A percentile compares a stretch with the other conserved stretches of the same genome.
Conservation (phyloP, 2,888 invertebrate species). For the Ormyrus thymus region DNA sequence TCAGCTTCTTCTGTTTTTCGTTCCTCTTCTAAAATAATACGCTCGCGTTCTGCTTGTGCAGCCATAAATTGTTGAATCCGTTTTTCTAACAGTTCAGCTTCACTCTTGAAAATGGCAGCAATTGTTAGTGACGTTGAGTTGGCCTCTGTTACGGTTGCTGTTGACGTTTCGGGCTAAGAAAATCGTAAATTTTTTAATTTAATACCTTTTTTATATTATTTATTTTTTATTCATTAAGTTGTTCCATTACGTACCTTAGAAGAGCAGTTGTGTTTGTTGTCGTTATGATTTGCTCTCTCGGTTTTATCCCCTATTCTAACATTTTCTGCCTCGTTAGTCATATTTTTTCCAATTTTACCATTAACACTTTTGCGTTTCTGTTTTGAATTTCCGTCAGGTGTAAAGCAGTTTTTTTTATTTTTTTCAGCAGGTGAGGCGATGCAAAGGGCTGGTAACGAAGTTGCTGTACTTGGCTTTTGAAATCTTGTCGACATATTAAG, state of each 20-base stretch:
- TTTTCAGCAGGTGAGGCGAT: slow-evolving; percentile 69
- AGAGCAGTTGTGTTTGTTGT: slow-evolving; percentile 69
- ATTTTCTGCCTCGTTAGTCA: slow-evolving; percentile 64
- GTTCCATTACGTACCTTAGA: slow-evolving; percentile 48
- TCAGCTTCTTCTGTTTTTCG: slow-evolving; percentile 81
- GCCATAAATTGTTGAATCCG: slow-evolving; percentile 73
- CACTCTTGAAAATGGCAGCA: slow-evolving; percentile 72
- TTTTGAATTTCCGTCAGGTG: slow-evolving; percentile 63
- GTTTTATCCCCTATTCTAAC: slow-evolving; percentile 63
- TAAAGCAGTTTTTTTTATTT: slow-evolving; percentile 65
- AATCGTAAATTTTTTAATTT: too few species aligned
- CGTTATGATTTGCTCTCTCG: slow-evolving; percentile 63
- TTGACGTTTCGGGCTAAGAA: neutral
- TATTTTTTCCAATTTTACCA: slow-evolving; percentile 64
- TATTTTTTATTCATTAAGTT: too few species aligned
- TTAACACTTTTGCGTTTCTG: slow-evolving; percentile 61
- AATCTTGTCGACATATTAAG: slow-evolving; percentile 82
- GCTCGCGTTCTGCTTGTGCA: slow-evolving; percentile 72
- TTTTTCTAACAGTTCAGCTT: slow-evolving; percentile 72
- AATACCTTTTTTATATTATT: too few species aligned
- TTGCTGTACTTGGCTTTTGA: slow-evolving; percentile 88
- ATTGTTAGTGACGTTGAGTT: slow-evolving; percentile 71
- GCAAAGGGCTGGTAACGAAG: slow-evolving; percentile 84
- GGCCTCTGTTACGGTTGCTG: slow-evolving; percentile 61
- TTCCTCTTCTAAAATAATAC: slow-evolving; percentile 73